phyloP scores from a whole-genome alignment of 2,797 vertebrate species.

The Amblyopsis hoosieri region DNA sequence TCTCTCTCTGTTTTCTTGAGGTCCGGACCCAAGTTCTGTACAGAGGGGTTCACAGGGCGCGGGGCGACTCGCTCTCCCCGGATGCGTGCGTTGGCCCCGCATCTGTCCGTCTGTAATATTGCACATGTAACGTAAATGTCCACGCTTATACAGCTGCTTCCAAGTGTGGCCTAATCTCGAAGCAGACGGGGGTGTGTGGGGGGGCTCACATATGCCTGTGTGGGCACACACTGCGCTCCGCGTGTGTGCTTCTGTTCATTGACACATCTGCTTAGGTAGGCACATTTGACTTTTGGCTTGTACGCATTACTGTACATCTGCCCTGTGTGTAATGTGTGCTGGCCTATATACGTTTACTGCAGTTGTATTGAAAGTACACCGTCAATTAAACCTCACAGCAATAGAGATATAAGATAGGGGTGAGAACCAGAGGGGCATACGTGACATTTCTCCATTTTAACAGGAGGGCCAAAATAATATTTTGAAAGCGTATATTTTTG shows the following conservation, averaged over 20 bases:
- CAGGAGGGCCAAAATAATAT: no score
- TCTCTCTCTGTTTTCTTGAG: conserved; percentile 61
- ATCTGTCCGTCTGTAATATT: no score
- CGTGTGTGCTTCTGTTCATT: conserved; percentile 24
- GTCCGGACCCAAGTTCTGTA: conserved; percentile 65
- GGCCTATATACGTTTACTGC: conserved; percentile 43
- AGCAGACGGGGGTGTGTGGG: conserved; percentile 12
- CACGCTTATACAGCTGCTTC: no score
- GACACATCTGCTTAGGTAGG: conserved; percentile 69
- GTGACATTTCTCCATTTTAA: no score
- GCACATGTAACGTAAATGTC: no score
- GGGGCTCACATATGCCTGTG: not conserved
- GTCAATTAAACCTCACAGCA: no score
- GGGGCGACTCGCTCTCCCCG: no score
- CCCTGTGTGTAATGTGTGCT: conserved; percentile 19
- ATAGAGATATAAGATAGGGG: no score
- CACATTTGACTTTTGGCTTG: conserved; percentile 40
- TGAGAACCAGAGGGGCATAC: no score
- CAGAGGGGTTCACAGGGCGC: conserved; percentile 28
- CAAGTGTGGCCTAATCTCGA: conserved; percentile 14
- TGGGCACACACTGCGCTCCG: not conserved
- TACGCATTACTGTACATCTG: not conserved
- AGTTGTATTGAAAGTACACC: no score
- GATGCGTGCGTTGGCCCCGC: no score
- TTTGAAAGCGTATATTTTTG: no score